phyloP scores from a whole-genome alignment of 2,797 vertebrate species.

The Enteromius unitaeniatus region DNA sequence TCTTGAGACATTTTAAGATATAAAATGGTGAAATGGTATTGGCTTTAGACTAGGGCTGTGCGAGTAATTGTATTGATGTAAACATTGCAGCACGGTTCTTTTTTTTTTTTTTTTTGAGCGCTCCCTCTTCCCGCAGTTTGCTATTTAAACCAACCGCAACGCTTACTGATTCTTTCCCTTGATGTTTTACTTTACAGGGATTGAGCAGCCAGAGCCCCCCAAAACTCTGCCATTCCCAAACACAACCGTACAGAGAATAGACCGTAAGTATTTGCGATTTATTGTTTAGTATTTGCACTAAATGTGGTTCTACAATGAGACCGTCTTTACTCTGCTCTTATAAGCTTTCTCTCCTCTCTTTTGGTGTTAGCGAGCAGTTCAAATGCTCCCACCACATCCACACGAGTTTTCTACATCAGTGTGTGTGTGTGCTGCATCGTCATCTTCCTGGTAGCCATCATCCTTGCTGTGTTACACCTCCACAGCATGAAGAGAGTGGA shows the following conservation, averaged over 20 bases:
- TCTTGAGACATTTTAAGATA: background rate
- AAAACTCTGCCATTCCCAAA: conserved; percentile 73
- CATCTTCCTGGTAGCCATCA: conserved; percentile 98
- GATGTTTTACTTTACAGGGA: conserved; percentile 71
- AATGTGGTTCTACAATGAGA: background rate
- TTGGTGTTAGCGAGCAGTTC: conserved; percentile 82
- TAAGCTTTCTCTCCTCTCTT: background rate
- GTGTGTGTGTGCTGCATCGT: conserved; percentile 98
- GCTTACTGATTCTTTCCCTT: conserved; percentile 49
- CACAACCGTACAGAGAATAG: conserved; percentile 77
- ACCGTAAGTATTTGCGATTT: conserved; percentile 79
- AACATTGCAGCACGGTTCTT: no score
- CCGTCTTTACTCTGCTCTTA: background rate
- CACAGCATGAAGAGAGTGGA: conserved; percentile 99
- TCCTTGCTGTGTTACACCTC: conserved; percentile 95
- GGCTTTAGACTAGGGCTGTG: background rate
- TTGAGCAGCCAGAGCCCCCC: conserved; percentile 77
- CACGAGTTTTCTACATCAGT: conserved; percentile 98
- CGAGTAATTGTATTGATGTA: no score
- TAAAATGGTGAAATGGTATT: background rate
- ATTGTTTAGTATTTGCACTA: background rate
- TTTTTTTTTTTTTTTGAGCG: no score
- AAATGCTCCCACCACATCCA: conserved; percentile 92
- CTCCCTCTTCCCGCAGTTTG: no score
- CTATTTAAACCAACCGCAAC: no score